Conservation (phyloP, 2,888 invertebrate genomes). For the Tanaodytes sp. region DNA sequence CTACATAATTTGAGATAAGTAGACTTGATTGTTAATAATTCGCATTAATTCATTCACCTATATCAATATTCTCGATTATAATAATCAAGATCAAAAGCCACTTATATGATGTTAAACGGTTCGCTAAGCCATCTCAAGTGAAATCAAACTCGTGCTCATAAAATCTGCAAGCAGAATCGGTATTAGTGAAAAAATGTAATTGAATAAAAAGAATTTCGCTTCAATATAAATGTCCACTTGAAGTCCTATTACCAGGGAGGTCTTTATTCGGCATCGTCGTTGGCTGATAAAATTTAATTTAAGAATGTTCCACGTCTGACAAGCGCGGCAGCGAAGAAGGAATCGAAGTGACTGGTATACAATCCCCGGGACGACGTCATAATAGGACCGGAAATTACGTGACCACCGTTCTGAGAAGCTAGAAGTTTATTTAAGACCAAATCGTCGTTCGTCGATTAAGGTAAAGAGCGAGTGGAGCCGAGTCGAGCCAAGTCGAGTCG, state of each 20-base stretch:
- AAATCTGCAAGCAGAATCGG: slow-evolving; percentile 1
- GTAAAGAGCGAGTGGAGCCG: slow-evolving; percentile 63
- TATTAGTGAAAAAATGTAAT: slow-evolving; percentile 26
- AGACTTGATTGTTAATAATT: too few relatives aligned
- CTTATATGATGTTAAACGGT: too few relatives aligned
- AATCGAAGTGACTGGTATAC: slow-evolving; percentile 55
- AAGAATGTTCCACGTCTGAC: slow-evolving; percentile 51
- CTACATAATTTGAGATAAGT: too few relatives aligned
- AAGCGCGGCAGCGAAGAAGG: slow-evolving; percentile 54
- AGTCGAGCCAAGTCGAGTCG: too few relatives aligned
- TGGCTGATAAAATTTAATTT: slow-evolving; percentile 52
- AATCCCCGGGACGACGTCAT: slow-evolving; percentile 42
- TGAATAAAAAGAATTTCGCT: slow-evolving; percentile 23
- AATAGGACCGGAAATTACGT: slow-evolving; percentile 55
- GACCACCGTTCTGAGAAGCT: slow-evolving; percentile 60
- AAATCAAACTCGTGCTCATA: slow-evolving; percentile 8
- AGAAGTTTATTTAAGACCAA: slow-evolving; percentile 73
- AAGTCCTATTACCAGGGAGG: slow-evolving; percentile 45
- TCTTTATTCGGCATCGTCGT: slow-evolving; percentile 10
- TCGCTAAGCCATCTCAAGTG: background rate
- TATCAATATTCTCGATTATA: too few relatives aligned
- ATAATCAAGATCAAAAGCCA: too few relatives aligned
- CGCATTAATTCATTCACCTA: background rate
- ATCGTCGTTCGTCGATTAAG: slow-evolving; percentile 71
- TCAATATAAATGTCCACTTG: slow-evolving; percentile 50